phyloP scores from a whole-genome alignment of 2,888 invertebrate species.

The Catocala fraxini region DNA sequence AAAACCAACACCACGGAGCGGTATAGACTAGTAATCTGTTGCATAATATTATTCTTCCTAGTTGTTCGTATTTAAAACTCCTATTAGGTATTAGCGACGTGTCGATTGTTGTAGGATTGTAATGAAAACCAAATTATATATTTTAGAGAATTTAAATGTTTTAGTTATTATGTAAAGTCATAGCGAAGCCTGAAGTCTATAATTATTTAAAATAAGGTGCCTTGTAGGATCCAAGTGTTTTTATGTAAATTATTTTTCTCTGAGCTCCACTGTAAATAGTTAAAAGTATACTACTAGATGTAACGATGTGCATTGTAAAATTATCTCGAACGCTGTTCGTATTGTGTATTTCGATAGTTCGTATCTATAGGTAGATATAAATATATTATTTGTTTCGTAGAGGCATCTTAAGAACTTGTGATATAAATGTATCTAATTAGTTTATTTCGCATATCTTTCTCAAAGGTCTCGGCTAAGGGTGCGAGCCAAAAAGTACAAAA shows the following conservation, averaged over 20 bases:
- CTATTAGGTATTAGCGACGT: slow-evolving; percentile 85
- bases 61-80: slow-evolving; percentile 86
- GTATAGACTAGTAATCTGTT: slow-evolving; percentile 83
- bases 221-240: slow-evolving; percentile 81
- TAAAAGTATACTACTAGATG: slow-evolving; percentile 85
- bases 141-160: slow-evolving; percentile 85
- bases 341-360: slow-evolving; percentile 72
- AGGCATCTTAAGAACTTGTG: slow-evolving; percentile 86
- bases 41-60: slow-evolving; percentile 86
- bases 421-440: slow-evolving; percentile 85
- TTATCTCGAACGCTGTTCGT: slow-evolving; percentile 75
- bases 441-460: slow-evolving; percentile 74
- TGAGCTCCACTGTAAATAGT: slow-evolving; percentile 84
- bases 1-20: slow-evolving; percentile 73
- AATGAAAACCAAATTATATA: slow-evolving; percentile 87
- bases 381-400: slow-evolving; percentile 86
- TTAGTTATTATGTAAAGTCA: slow-evolving; percentile 86
- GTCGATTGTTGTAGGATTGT: slow-evolving; percentile 85
- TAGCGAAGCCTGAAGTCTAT: slow-evolving; percentile 85
- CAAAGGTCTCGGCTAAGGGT: slow-evolving; percentile 62
- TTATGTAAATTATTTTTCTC: slow-evolving; percentile 82
- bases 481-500: slow-evolving; percentile 72
- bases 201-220: slow-evolving; percentile 85
- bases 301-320: slow-evolving; percentile 79
- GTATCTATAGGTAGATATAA: slow-evolving; percentile 77